Conservation (phyloP, 2,888 invertebrate species). For the Macroteleia sp. region DNA sequence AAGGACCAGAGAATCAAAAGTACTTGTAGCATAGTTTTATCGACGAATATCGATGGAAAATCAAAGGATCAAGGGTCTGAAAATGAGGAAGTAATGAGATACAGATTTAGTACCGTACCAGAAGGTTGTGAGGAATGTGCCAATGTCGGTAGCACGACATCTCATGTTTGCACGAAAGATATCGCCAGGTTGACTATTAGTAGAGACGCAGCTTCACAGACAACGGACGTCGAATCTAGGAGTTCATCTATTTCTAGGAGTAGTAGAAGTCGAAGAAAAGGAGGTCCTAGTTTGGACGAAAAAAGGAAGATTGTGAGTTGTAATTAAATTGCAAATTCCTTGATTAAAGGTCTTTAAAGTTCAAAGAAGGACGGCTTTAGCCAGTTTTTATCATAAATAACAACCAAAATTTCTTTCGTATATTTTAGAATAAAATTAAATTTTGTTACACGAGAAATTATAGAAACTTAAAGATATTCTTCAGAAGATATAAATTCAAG, state of each 20-base stretch:
- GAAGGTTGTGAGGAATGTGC: slow-evolving; percentile 83
- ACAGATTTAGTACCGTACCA: slow-evolving; percentile 79
- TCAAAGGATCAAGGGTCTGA: slow-evolving; percentile 62
- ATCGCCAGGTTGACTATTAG: slow-evolving; percentile 75
- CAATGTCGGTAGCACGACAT: slow-evolving; percentile 78
- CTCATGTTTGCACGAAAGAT: slow-evolving; percentile 80
- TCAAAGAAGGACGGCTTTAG: too few species aligned
- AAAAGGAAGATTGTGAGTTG: slow-evolving; percentile 53
- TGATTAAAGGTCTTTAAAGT: too few species aligned
- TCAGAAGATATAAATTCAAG: too few species aligned
- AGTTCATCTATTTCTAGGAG: slow-evolving; percentile 67
- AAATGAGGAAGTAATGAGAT: slow-evolving; percentile 66
- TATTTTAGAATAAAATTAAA: too few species aligned
- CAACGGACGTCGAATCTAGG: slow-evolving; percentile 77
- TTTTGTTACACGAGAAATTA: too few species aligned
- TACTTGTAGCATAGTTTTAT: slow-evolving; percentile 88
- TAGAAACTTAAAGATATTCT: too few species aligned
- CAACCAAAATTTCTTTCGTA: neutral
- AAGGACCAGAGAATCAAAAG: slow-evolving; percentile 86
- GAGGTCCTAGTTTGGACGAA: slow-evolving; percentile 65
- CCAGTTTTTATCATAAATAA: too few species aligned
- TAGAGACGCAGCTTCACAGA: slow-evolving; percentile 86
- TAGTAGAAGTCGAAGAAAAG: slow-evolving; percentile 67
- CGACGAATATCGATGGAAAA: slow-evolving; percentile 83
- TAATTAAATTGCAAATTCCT: too few species aligned